Base-by-base conservation (phyloP, 2,113 vertebrate species). In the Xyliphius kryptos region DNA sequence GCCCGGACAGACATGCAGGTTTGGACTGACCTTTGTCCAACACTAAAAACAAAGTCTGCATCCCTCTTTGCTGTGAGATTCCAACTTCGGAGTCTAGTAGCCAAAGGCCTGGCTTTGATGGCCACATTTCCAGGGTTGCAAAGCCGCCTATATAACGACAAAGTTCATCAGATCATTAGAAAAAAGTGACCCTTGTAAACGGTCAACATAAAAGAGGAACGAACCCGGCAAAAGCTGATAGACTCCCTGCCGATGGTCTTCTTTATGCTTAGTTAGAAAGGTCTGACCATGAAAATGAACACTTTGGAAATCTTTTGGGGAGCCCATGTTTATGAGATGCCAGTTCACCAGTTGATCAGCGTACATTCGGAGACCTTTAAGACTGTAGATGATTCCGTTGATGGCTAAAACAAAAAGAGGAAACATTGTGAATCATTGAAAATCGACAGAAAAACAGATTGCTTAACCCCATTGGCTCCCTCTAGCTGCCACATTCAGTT, bases 221-320 rank as follows among this genome's bases (percentile, higher is more conserved):
- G 61, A 40, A 93, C 96, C 96, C 57, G 96, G 93, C 62, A 95
- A 82, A 49, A 98, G 89, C 0, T 89, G 88, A 69, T 83, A 91
- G 63, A 92, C 83, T 4, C 89, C 89, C 61, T 91, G 83, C 61
- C 89, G 91, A 71, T 90, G 81, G 72, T 82, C 80, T 44, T 72
- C 83, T 10, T 74, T 76, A 58, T 89, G 82, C 12, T 89, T 91
- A 63, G 94, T 88, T 55, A 81, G 70, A 69, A 99, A 88, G 1
- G 89, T 97, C 82, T 99, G 95, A 10, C 95, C 94, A 9, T 98
- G 92, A 73, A 99, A 95, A 77, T 92, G 82, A 77, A 99, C 69
- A 37, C 91, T 92, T 1, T 97, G 92, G 40, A 92, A 79, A 71
- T 98, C 94, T 67, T 71, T 88, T 22, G 90, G 82, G 41, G 87